These are phyloP conservation scores for Chrysolina americana DNA, from an alignment of 2,888 invertebrate species.

Conservation along the genomic window DNA sequence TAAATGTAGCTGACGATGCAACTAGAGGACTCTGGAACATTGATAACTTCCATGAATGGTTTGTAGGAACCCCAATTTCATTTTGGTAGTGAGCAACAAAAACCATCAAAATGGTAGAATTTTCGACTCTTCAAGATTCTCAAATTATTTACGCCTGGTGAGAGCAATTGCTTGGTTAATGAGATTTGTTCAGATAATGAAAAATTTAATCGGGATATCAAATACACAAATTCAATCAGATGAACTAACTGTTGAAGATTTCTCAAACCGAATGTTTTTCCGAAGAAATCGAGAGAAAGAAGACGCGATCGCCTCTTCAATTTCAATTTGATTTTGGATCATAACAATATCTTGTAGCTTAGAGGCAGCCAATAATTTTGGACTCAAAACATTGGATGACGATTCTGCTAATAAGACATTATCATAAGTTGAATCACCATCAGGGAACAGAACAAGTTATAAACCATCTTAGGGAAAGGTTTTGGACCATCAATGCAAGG, in stretches of 20 bases:
- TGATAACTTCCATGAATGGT: no score
- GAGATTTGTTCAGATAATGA: neutral
- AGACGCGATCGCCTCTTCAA: neutral
- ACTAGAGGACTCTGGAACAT: no score
- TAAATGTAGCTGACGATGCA: no score
- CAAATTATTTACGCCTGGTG: neutral
- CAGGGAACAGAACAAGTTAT: neutral
- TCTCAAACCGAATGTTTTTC: neutral
- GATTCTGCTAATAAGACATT: neutral
- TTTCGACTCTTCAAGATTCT: neutral
- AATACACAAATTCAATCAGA: neutral
- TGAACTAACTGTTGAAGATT: neutral
- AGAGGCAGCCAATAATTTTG: no score
- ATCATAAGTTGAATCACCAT: neutral
- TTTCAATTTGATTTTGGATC: no score
- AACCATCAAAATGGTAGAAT: no score
- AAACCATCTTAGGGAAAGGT: neutral
- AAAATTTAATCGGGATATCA: neutral
- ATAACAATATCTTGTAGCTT: no score
- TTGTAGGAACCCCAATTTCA: no score
- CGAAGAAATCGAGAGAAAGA: neutral
- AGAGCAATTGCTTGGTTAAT: neutral
- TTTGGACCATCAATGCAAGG: neutral
- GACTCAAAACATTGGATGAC: no score
- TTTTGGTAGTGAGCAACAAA: neutral